Conservation (phyloP, 2,888 invertebrate genomes). For the Bedellia somnulentella region DNA sequence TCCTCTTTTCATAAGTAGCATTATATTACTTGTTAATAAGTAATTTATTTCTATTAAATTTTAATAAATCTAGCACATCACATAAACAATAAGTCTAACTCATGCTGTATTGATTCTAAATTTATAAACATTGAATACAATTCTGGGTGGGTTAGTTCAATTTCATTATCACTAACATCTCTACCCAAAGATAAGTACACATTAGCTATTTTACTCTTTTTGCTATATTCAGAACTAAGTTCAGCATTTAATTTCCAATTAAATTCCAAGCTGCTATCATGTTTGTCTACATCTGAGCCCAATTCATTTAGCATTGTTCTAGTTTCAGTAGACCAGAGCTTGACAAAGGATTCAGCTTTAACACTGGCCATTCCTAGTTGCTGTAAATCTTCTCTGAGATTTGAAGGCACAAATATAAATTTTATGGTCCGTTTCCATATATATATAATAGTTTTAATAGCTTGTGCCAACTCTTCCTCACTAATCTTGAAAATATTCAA, state of each 20-base stretch:
- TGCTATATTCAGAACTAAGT: slow-evolving; percentile 37
- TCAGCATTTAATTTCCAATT: slow-evolving; percentile 45
- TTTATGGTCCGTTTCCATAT: slow-evolving; percentile 35
- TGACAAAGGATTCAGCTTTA: slow-evolving; percentile 34
- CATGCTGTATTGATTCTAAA: slow-evolving; percentile 45
- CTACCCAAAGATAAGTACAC: slow-evolving; percentile 26
- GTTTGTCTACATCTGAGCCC: slow-evolving; percentile 18
- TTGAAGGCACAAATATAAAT: slow-evolving; percentile 41
- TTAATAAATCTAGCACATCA: too few relatives aligned
- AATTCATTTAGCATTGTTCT: slow-evolving; percentile 31
- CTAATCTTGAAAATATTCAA: slow-evolving; percentile 34
- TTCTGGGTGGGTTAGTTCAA: slow-evolving; percentile 43
- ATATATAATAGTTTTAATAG: slow-evolving; percentile 36
- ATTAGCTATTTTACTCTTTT: slow-evolving; percentile 41
- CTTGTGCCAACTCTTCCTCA: slow-evolving; percentile 24
- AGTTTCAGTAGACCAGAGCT: slow-evolving; percentile 42
- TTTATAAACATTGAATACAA: slow-evolving; percentile 40
- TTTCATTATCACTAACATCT: slow-evolving; percentile 21
- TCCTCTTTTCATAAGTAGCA: too few relatives aligned
- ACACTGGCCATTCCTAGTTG: slow-evolving; percentile 27
- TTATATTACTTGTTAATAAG: too few relatives aligned
- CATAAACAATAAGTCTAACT: too few relatives aligned
- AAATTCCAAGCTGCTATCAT: slow-evolving; percentile 21
- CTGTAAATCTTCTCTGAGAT: slow-evolving; percentile 33
- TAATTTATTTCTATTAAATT: too few relatives aligned